Evolutionary conservation across 2,113 vertebrate species (phyloP).

Genomic region (Myxocyprinus asiaticus): DNA sequence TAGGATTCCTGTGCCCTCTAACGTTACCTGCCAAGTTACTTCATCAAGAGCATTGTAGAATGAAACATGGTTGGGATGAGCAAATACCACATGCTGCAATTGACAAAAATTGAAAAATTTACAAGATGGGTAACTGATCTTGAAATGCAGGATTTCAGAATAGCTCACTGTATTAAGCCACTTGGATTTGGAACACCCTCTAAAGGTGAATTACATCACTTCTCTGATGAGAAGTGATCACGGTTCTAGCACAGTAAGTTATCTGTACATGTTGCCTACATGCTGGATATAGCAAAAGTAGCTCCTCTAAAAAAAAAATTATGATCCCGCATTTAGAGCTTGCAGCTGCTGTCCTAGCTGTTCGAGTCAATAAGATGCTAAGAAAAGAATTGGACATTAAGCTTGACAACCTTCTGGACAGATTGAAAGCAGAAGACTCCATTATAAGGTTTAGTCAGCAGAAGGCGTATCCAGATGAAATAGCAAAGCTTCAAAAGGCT

Average conservation of each 20-base stretch:
- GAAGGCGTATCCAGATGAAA: conserved; percentile 13
- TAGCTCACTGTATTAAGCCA: conserved; percentile 24
- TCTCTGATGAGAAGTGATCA: conserved; percentile 38
- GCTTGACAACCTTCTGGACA: not conserved
- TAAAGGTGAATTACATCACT: conserved; percentile 30
- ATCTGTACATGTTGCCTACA: conserved; percentile 35
- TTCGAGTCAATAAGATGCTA: not conserved
- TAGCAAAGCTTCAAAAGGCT: not conserved
- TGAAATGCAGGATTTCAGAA: conserved; percentile 19
- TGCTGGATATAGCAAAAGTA: conserved; percentile 43
- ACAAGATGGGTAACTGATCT: conserved; percentile 26
- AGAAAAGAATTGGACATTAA: not conserved
- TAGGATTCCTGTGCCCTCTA: conserved; percentile 25
- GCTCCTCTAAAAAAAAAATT: conserved; percentile 22
- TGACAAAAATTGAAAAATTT: too few species aligned
- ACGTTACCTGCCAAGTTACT: conserved; percentile 36
- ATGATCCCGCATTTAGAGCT: conserved; percentile 40
- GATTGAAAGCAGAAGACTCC: conserved; percentile 28
- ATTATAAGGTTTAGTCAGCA: not conserved
- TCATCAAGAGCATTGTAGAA: conserved; percentile 33
- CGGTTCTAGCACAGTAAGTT: conserved; percentile 43
- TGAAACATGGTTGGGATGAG: conserved; percentile 12
- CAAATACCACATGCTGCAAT: not conserved
- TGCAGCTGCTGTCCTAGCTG: conserved; percentile 27
- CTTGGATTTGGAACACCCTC: not conserved